phyloP scores from a whole-genome alignment of 2,113 vertebrate species.

The Anoura caudifer region DNA sequence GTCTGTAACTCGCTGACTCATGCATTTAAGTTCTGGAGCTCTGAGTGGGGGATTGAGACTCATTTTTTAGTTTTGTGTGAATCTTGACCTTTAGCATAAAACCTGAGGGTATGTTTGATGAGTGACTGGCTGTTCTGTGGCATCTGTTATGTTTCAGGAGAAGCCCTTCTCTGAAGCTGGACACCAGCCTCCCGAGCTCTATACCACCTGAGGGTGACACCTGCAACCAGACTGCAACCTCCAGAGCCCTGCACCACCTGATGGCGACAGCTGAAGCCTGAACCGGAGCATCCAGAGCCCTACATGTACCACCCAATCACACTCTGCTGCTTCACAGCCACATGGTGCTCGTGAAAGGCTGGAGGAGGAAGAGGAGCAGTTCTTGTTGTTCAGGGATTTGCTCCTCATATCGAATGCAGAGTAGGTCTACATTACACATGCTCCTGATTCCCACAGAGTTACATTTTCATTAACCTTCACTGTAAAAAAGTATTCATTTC shows the following conservation, averaged over 20 bases:
- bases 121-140: neutral
- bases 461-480: neutral
- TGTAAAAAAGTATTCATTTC: neutral
- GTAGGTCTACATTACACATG: constrained; percentile 71
- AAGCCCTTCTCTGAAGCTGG: constrained; percentile 83
- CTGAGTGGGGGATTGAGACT: neutral
- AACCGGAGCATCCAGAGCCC: too few relatives aligned
- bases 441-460: neutral
- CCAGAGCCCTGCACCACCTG: too few relatives aligned
- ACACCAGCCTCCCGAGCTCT: constrained; percentile 52
- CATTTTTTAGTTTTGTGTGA: neutral
- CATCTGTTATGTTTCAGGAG: constrained; percentile 77
- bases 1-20: neutral
- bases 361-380: constrained; percentile 86
- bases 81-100: neutral
- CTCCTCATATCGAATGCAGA: constrained; percentile 89
- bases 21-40: neutral
- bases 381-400: constrained; percentile 88
- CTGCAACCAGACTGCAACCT: too few relatives aligned
- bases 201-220: too few relatives aligned
- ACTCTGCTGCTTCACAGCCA: constrained; percentile 83
- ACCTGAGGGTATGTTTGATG: neutral
- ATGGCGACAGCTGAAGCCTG: too few relatives aligned
- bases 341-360: constrained; percentile 85
- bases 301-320: constrained; percentile 16